Conservation (phyloP, 1,140 invertebrate species). For the Plutomurus gul region DNA sequence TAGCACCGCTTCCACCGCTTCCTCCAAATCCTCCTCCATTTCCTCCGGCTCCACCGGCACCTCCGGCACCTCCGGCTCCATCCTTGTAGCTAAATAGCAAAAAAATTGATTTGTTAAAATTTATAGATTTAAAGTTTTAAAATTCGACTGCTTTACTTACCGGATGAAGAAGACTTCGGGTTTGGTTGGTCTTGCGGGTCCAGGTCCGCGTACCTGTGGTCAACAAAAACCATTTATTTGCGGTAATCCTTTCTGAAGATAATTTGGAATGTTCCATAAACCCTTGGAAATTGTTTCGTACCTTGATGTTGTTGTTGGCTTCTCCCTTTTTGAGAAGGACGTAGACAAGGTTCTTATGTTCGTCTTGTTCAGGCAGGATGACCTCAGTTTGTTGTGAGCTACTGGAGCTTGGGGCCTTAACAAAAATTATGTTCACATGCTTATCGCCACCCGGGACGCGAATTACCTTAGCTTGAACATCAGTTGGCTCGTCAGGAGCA, state of each 20-base stretch:
- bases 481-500: neutral
- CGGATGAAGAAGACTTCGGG: slow-evolving; percentile 33
- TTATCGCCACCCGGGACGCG: slow-evolving; percentile 33
- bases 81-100: no score
- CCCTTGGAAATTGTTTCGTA: slow-evolving; percentile 59
- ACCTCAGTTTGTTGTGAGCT: slow-evolving; percentile 64
- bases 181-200: slow-evolving; percentile 2
- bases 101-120: no score
- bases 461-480: neutral
- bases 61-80: neutral
- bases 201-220: neutral
- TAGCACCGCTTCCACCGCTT: neutral
- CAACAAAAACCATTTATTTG: neutral
- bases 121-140: no score
- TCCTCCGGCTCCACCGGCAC: slow-evolving; percentile 10
- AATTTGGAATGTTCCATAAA: neutral
- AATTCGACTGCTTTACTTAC: no score
- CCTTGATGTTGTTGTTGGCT: slow-evolving; percentile 74
- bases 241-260: neutral
- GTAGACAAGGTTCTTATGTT: slow-evolving; percentile 85
- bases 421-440: slow-evolving; percentile 71
- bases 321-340: slow-evolving; percentile 86
- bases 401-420: slow-evolving; percentile 76
- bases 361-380: slow-evolving; percentile 70
- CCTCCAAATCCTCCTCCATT: neutral